Base-by-base conservation (phyloP, 1,140 invertebrate genomes). In the Tetranychus urticae region DNA sequence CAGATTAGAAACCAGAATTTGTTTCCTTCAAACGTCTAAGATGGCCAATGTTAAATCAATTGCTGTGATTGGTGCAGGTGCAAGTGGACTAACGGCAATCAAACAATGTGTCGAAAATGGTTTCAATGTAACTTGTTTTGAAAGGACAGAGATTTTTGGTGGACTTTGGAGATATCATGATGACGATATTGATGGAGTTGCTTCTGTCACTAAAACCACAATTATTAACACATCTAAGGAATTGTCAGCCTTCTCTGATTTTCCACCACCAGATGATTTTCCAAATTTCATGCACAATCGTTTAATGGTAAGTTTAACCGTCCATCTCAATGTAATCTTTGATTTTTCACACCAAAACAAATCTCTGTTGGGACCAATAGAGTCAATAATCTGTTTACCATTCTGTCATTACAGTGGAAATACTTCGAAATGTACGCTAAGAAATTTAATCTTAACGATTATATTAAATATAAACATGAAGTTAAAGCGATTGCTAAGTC, bases 91-190 rank as follows among this genome's bases (percentile, higher is more conserved):
- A 31, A 59, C 62, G 14, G 61, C 67, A 4, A 64, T 66, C 3
- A 67, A 67, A 58, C 31, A 39, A 23, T 67, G 66, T 47, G 58
- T 67, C n/a, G 66, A 66, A 47, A 58, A 62, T 47, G 66, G 66
- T 14, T 57, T 67, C 2, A 13, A 62, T 14, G 65, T 74, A 48
- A 70, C 71, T 56, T 78, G 77, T 64, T 77, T 70, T 62, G 77
- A 78, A 64, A 70, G 68, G 60, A 71, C 70, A 37, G 52, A 64
- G 55, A 71, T 74, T 63, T 68, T 76, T 52, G 77, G 77, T 8
- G 77, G 77, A 46, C 66, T 78, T 1, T 78, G 77, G 77, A 73
- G 75, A 60, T 78, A 75, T 62, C 54, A 69, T 23, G 70, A 72
- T 23, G 68, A 73, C 6, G 67, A 68, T 12, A 64, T 68, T 8